Evolutionary conservation across 2,888 invertebrate genomes (phyloP).

Genomic region (Gryllus longicercus): DNA sequence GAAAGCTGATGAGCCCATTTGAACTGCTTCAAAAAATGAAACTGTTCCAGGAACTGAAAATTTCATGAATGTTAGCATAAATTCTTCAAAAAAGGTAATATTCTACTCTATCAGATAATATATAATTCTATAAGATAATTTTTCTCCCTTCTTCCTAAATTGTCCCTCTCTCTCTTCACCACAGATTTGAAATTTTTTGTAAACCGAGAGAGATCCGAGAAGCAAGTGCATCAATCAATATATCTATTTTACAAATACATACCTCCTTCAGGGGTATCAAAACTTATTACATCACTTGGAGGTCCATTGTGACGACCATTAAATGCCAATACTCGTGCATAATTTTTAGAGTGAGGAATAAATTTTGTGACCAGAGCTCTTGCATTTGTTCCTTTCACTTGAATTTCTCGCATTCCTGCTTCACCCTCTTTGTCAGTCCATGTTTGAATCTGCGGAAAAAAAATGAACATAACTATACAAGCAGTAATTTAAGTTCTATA

Average conservation of each 20-base stretch:
- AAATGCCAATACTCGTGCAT: constrained; percentile 82
- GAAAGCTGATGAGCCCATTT: constrained; percentile 85
- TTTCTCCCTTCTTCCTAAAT: too few species aligned
- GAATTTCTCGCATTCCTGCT: constrained; percentile 67
- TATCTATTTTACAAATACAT: constrained; percentile 36
- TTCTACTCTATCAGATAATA: too few species aligned
- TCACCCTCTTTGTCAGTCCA: constrained; percentile 81
- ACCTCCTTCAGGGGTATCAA: constrained; percentile 85
- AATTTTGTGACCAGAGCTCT: constrained; percentile 76
- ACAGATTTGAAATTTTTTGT: too few species aligned
- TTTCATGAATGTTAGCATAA: neutral
- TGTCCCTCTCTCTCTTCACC: too few species aligned
- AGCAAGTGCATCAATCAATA: neutral
- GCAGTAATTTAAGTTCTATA: too few species aligned
- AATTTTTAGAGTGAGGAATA: constrained; percentile 77
- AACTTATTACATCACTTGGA: constrained; percentile 75
- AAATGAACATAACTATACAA: neutral
- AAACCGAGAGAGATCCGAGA: too few species aligned
- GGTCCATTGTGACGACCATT: constrained; percentile 91
- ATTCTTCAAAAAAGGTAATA: too few species aligned
- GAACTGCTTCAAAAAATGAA: constrained; percentile 75
- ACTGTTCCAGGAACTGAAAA: constrained; percentile 75
- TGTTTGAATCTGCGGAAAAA: constrained; percentile 68
- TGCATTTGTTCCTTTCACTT: constrained; percentile 66
- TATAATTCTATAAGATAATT: too few species aligned